phyloP scores from a whole-genome alignment of 2,113 vertebrate species.

The Arvicanthis niloticus region DNA sequence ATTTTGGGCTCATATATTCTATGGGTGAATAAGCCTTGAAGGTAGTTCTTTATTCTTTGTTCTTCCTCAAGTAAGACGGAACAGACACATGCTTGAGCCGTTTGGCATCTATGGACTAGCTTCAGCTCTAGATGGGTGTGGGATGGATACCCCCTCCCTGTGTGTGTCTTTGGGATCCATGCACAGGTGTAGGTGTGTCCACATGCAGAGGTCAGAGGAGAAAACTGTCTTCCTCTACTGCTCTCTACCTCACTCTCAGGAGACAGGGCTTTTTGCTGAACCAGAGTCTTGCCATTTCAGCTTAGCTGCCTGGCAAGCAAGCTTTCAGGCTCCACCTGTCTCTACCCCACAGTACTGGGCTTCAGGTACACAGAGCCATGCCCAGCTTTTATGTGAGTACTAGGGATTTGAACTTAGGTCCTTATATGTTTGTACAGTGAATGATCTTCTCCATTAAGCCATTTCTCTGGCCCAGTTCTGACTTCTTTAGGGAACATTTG shows the following conservation, averaged over 20 bases:
- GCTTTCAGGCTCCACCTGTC: background rate
- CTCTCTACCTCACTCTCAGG: background rate
- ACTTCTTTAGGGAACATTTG: slow-evolving; percentile 42
- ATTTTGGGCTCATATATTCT: background rate
- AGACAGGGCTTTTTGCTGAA: background rate
- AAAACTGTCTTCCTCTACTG: background rate
- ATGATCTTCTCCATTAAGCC: background rate
- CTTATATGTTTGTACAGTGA: background rate
- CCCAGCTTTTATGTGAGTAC: background rate
- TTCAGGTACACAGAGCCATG: background rate
- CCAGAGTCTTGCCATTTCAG: background rate
- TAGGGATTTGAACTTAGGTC: background rate
- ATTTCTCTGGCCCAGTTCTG: background rate
- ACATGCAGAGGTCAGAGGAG: background rate
- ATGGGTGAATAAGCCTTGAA: slow-evolving; percentile 39
- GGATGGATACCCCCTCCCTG: background rate
- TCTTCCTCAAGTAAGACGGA: slow-evolving; percentile 47
- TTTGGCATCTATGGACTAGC: background rate
- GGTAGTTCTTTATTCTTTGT: background rate
- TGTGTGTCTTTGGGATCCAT: background rate
- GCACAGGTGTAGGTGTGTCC: background rate
- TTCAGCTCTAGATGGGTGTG: background rate
- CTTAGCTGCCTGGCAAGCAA: background rate
- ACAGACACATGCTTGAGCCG: background rate
- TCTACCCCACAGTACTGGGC: background rate